Conservation (phyloP, 2,113 vertebrate genomes). For the Aptenodytes patagonicus region DNA sequence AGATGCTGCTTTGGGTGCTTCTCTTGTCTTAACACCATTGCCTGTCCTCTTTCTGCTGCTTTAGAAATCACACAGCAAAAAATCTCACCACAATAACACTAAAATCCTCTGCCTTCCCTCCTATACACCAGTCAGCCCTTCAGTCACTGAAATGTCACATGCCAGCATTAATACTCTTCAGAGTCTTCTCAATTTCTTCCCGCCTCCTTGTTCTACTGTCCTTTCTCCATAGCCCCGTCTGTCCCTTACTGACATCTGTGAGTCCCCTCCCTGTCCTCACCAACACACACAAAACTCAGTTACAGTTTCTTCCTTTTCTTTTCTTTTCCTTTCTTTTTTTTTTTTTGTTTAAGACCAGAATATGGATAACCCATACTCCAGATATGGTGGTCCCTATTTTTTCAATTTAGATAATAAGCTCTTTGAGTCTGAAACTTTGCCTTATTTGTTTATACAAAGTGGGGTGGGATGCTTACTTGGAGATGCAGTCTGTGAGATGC, state of each 20-base stretch:
- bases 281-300: neutral
- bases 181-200: neutral
- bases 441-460: neutral
- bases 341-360: neutral
- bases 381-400: neutral
- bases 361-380: neutral
- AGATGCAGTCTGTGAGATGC: neutral
- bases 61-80: neutral
- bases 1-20: neutral
- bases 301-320: neutral
- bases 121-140: neutral
- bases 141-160: neutral
- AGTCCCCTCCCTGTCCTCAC: neutral
- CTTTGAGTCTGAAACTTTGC: neutral
- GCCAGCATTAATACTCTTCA: neutral
- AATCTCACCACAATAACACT: neutral
- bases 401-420: neutral
- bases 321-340: neutral
- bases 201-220: neutral
- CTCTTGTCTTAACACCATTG: neutral
- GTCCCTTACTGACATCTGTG: neutral
- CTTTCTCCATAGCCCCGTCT: neutral
- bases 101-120: neutral
- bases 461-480: neutral
- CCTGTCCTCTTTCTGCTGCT: neutral